These are phyloP conservation scores for Ceuthmochares aereus DNA, from an alignment of 2,113 vertebrate species.

Conservation along the genomic window DNA sequence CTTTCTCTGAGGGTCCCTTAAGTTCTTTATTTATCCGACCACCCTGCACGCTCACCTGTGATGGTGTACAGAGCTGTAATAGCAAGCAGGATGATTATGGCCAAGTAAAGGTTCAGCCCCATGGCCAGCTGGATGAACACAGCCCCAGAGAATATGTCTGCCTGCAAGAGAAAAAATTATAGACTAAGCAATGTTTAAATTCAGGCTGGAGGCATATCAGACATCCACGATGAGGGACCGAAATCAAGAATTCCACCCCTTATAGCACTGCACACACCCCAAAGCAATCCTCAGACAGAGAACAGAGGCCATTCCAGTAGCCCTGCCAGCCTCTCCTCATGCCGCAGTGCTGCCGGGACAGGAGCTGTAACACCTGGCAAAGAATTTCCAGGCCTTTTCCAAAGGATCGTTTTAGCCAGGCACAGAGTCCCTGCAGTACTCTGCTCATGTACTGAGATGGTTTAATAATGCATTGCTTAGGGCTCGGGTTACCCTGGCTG, in stretches of 20 bases:
- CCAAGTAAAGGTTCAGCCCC: constrained; percentile 90
- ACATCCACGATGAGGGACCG: background rate
- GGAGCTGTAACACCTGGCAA: background rate
- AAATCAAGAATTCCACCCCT: background rate
- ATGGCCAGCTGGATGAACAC: constrained; percentile 92
- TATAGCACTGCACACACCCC: background rate
- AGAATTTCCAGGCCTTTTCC: background rate
- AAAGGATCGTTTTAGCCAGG: background rate
- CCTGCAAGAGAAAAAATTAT: constrained; percentile 71
- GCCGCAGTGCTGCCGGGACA: background rate
- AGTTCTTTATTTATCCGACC: background rate
- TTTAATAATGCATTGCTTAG: background rate
- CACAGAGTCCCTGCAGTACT: background rate
- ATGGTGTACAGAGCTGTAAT: constrained; percentile 93
- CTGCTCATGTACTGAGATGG: background rate
- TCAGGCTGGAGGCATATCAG: background rate
- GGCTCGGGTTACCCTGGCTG: background rate
- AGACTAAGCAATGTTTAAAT: background rate
- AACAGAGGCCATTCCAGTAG: background rate
- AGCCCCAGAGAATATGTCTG: constrained; percentile 94
- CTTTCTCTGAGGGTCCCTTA: background rate
- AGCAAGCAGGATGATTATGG: constrained; percentile 84
- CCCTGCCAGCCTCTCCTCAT: background rate
- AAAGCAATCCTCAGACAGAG: background rate
- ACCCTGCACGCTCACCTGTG: constrained; percentile 83